phyloP scores from a whole-genome alignment of 1,140 invertebrate genomes.

The Drosophila sp. region DNA sequence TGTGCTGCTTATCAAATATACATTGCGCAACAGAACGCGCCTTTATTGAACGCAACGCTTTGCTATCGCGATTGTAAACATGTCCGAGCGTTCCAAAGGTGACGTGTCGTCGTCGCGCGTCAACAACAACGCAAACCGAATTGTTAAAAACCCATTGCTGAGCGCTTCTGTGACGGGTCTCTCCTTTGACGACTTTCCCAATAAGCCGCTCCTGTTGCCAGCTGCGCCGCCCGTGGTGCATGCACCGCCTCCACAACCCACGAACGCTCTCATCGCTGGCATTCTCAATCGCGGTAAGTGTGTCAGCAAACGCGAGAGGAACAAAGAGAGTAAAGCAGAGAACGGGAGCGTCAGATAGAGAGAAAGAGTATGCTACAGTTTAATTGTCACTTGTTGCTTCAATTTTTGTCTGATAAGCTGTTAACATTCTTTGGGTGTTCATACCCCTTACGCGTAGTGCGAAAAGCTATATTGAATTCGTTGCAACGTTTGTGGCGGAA shows the following conservation, averaged over 20 bases:
- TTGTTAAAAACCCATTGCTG: conserved; percentile 79
- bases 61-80: conserved; percentile 37
- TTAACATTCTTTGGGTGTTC: conserved; percentile 38
- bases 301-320: conserved; percentile 47
- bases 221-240: conserved; percentile 79
- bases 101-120: conserved; percentile 75
- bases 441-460: background rate
- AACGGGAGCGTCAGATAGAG: background rate
- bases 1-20: background rate
- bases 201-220: conserved; percentile 78
- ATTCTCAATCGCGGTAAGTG: conserved; percentile 81
- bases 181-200: conserved; percentile 80
- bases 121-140: conserved; percentile 64
- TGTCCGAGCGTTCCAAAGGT: conserved; percentile 83
- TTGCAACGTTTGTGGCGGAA: background rate
- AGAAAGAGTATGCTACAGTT: conserved; percentile 13
- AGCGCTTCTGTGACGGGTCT: conserved; percentile 82
- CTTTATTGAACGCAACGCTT: conserved; percentile 1
- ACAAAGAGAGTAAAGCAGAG: background rate
- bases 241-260: conserved; percentile 60
- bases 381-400: conserved; percentile 48
- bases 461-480: background rate
- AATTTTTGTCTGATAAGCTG: conserved; percentile 28
- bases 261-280: conserved; percentile 66
- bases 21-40: conserved; percentile 17